Evolutionary conservation across 2,113 vertebrate genomes (phyloP), one percentile per base, ranked within the genome.

Genomic region (Indicator indicator): DNA sequence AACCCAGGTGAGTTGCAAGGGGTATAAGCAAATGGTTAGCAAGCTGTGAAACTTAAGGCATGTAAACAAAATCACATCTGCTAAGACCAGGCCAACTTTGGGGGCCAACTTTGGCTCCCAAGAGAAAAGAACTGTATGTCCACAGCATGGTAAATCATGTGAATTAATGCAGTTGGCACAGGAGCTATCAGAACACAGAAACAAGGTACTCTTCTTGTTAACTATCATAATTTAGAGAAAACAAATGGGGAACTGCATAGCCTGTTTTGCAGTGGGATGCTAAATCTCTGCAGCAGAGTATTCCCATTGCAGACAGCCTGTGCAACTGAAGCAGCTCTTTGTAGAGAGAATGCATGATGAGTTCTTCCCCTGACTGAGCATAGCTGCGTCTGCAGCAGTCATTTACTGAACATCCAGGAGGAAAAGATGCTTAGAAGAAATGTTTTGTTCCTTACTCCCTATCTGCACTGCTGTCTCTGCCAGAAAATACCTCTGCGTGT

Each of bases 41-140:
- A 64, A 93, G 90, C 76, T 86, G 36, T 20, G 83, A 85, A 93
- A 75, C 83, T 93, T 84, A 70, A 87, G 86, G 70, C 92, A 95
- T 86, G 85, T 94, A 95, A 95, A 95, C 83, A 94, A 86, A 95
- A 93, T 75, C 86, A 70, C 88, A 90, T 94, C 94, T 95, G 93
- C 58, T 88, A 75, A 69, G 85, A 95, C 79, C 69, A 86, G 88
- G 36, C 59, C 50, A 52, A 52, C 50, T 52, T 52, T 52, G 50
- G 23, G 23, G 13, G 50, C 75, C 59, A 94, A 5, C 36, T 91
- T 81, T 72, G 32, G 38, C 70, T 95, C 91, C 50, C 4, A 21
- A 75, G 76, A 74, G 91, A 69, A 72, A 64, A 54, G 60, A 86
- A 40, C 8, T 33, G 83, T 40, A 81, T 62, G 70, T 86, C 90